phyloP scores from a whole-genome alignment of 2,797 vertebrate species.

The Cuculus canorus region DNA sequence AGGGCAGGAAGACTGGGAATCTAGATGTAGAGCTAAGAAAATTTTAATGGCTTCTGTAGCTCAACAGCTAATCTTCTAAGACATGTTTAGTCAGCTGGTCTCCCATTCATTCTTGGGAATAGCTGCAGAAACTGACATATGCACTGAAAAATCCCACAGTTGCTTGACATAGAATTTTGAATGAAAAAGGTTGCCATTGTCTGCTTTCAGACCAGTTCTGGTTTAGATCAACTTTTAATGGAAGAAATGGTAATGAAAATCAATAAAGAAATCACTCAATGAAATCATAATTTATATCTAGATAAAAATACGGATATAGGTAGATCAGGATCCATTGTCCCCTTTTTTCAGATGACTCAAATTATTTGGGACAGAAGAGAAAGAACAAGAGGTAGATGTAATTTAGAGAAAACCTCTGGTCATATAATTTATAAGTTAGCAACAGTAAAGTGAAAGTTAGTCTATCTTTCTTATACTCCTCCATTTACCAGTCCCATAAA shows the following conservation, averaged over 20 bases:
- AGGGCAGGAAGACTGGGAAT: background rate
- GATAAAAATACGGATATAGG: background rate
- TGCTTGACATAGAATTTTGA: background rate
- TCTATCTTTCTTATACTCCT: background rate
- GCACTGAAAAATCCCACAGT: background rate
- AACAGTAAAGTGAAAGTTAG: background rate
- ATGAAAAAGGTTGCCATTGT: background rate
- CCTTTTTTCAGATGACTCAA: background rate
- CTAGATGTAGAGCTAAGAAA: background rate
- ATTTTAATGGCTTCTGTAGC: background rate
- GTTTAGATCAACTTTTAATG: background rate
- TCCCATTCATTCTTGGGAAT: background rate
- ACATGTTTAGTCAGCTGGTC: background rate
- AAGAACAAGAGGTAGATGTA: background rate
- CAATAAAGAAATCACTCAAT: background rate
- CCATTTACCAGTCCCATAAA: background rate
- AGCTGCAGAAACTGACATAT: background rate
- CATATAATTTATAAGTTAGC: background rate
- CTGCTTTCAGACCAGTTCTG: background rate
- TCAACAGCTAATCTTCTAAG: background rate
- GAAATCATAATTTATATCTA: background rate
- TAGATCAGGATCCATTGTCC: background rate
- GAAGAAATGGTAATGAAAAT: background rate
- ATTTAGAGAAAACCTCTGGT: background rate
- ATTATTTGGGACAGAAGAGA: background rate